These are phyloP conservation scores for Drosophila carrolli DNA, from an alignment of 1,140 invertebrate genomes.

Conservation along the genomic window DNA sequence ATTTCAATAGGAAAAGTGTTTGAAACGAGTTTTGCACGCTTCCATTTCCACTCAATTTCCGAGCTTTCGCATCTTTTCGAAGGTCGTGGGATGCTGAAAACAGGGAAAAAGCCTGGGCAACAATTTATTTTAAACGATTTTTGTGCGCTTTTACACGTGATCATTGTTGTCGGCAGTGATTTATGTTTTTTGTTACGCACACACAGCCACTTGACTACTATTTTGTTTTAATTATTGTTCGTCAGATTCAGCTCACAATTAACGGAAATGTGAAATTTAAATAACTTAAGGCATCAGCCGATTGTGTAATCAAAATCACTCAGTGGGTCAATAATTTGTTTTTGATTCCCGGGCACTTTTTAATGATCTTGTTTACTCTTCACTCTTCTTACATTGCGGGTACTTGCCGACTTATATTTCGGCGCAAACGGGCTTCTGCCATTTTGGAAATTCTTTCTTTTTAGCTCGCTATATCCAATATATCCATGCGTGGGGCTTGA, in stretches of 20 bases:
- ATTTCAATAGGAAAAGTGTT: constrained; percentile 15
- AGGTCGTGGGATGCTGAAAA: constrained; percentile 55
- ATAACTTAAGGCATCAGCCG: constrained; percentile 49
- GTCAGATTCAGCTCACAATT: constrained; percentile 48
- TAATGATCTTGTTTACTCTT: constrained; percentile 8
- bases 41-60: constrained; percentile 59
- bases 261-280: constrained; percentile 74
- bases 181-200: constrained; percentile 49
- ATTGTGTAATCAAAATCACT: constrained; percentile 59
- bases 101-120: constrained; percentile 22
- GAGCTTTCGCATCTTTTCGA: constrained; percentile 49
- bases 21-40: constrained; percentile 39
- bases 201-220: constrained; percentile 9
- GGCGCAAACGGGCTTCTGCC: constrained; percentile 73
- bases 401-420: constrained; percentile 74
- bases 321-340: constrained; percentile 32
- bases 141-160: constrained; percentile 57
- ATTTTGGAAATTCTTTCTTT: constrained; percentile 36
- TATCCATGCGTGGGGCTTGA: constrained; percentile 56
- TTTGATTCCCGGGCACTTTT: constrained; percentile 9
- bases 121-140: constrained; percentile 45
- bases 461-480: constrained; percentile 11
- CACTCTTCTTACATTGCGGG: constrained; percentile 76
- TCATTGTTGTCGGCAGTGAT: constrained; percentile 51
- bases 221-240: constrained; percentile 48